Conservation (phyloP, 1,140 invertebrate genomes). For the Pissodes strobi region DNA sequence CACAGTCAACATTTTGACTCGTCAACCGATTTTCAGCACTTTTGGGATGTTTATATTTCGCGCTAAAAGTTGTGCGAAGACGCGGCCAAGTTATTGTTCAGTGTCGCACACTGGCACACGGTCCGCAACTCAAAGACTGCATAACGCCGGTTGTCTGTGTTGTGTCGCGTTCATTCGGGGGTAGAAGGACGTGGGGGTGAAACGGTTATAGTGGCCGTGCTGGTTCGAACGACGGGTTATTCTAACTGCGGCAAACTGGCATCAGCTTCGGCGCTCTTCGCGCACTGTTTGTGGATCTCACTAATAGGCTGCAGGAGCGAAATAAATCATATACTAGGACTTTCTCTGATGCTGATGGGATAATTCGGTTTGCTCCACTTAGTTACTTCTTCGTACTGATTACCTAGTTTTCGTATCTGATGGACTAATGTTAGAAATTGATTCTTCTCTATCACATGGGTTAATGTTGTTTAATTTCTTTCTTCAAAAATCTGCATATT, state of each 20-base stretch:
- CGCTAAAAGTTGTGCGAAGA: slow-evolving; percentile 31
- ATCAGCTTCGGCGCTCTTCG: slow-evolving; percentile 51
- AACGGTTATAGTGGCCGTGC: slow-evolving; percentile 46
- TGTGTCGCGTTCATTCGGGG: slow-evolving; percentile 47
- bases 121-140: slow-evolving; percentile 53
- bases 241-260: slow-evolving; percentile 51
- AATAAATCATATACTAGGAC: slow-evolving; percentile 36
- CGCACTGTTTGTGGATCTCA: slow-evolving; percentile 45
- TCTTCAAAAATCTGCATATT: too few relatives aligned
- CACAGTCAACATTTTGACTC: slow-evolving; percentile 51
- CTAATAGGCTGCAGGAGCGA: slow-evolving; percentile 36
- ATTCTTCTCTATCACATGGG: too few relatives aligned
- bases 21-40: background rate
- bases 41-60: slow-evolving; percentile 44
- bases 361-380: slow-evolving; percentile 30
- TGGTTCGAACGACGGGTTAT: slow-evolving; percentile 48
- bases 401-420: background rate
- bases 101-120: slow-evolving; percentile 47
- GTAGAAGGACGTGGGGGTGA: slow-evolving; percentile 46
- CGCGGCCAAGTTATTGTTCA: slow-evolving; percentile 22
- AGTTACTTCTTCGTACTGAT: slow-evolving; percentile 9
- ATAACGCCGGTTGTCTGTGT: slow-evolving; percentile 47
- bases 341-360: slow-evolving; percentile 25
- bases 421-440: too few relatives aligned
- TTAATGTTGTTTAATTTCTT: too few relatives aligned